Evolutionary conservation across 92 coral and sea anemone genomes (phyloP).

Genomic region (Chrysogorgia sp.): DNA sequence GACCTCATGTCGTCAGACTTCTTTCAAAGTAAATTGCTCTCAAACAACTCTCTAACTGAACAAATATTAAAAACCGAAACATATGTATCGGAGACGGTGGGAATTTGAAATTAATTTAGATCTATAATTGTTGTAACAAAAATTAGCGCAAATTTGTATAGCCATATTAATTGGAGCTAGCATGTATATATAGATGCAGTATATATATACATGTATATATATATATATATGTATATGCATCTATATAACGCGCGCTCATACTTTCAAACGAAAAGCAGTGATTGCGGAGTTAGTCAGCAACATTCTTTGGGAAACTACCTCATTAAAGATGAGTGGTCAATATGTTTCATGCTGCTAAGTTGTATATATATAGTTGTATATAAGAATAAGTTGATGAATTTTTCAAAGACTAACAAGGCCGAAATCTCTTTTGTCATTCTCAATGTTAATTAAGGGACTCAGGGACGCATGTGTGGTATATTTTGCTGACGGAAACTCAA

Average conservation of each 20-base stretch:
- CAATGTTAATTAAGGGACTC: not conserved
- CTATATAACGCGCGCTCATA: too few relatives aligned
- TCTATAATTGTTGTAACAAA: slow-evolving; percentile 11
- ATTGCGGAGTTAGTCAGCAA: too few relatives aligned
- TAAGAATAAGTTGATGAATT: not conserved
- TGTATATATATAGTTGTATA: too few relatives aligned
- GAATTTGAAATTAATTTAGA: slow-evolving; percentile 12
- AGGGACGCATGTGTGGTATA: not conserved
- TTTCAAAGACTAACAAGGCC: not conserved
- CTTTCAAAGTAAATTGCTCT: slow-evolving; percentile 18
- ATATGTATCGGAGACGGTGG: not conserved
- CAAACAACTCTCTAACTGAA: slow-evolving; percentile 25
- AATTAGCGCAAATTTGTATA: not conserved
- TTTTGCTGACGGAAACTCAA: not conserved
- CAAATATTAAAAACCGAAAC: slow-evolving; percentile 23
- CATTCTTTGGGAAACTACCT: too few relatives aligned
- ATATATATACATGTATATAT: not conserved
- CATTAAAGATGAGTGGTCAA: too few relatives aligned
- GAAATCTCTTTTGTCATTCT: slow-evolving; percentile 3
- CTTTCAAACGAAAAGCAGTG: too few relatives aligned
- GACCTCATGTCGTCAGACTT: slow-evolving; percentile 23
- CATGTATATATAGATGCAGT: too few relatives aligned
- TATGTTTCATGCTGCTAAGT: too few relatives aligned
- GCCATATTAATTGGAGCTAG: not conserved
- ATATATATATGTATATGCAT: not conserved